Evolutionary conservation across 2,888 invertebrate genomes (phyloP), one percentile per base, ranked within the genome.

Genomic region (Drosophila histrio): DNA sequence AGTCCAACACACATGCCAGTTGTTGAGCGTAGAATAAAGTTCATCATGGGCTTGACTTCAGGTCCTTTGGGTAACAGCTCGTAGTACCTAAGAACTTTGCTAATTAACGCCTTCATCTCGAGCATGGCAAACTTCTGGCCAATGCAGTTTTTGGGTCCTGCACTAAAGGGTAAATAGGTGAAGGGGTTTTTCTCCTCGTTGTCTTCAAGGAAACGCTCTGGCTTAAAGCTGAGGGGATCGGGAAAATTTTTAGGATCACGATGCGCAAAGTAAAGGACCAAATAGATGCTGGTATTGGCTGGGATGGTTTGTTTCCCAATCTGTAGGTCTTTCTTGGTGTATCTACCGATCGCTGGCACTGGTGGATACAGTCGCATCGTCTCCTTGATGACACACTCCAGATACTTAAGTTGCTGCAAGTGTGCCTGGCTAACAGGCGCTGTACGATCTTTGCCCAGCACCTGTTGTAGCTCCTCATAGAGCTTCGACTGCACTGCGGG

Each of bases 311-410:
- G 68, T 0, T 67, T 21, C 4, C 94, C 94, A 76, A 72, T 88
- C 57, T 89, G 88, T 1, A 94, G 86, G 52, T 93, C 92, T 71
- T 93, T 93, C 0, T 89, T 90, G n/a, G 94, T 72, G 15, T 74
- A 77, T 58, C 95, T 92, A 3, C 93, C 93, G 30, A 95, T 92
- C n/a, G 94, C 92, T 32, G 94, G 94, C 2, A 95, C 94, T 47
- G 94, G 93, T 0, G 95, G 95, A 72, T 93, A 94, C 5, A 95
- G 78, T 43, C 95, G 90, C 71, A 95, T 79, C 0, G 94, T 92
- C 89, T 95, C 95, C 84, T 95, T 95, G 46, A 95, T 93, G 54
- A 94, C 94, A 69, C 93, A 93, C 54, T 95, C 95, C 61, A 95
- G 91, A 30, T 90, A 90, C 58, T 86, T 88, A 4, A 90, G 77